A percentile compares a stretch with the other conserved stretches of the same genome.
Conservation (phyloP, 2,797 vertebrate species). For the Zenarchopterus dispar region DNA sequence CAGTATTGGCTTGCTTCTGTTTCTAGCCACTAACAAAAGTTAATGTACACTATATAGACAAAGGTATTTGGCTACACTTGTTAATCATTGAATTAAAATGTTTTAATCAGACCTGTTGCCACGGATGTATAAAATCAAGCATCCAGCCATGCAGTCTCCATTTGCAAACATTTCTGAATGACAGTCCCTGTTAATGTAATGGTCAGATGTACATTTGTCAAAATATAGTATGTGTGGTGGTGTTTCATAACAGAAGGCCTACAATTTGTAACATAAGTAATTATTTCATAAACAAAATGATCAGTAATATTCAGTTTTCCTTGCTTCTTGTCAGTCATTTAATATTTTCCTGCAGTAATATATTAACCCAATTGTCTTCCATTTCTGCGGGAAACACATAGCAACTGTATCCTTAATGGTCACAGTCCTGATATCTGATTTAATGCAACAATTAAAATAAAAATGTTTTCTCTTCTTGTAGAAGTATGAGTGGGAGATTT, state of each 20-base stretch:
- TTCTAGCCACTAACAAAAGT: conserved; percentile 8
- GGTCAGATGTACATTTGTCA: too few relatives aligned
- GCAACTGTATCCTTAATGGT: conserved; percentile 1
- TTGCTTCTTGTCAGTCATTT: conserved; percentile 9
- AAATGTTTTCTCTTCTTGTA: neutral
- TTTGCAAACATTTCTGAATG: too few relatives aligned
- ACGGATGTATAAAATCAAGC: too few relatives aligned
- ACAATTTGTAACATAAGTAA: neutral
- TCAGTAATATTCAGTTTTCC: neutral
- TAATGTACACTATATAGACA: too few relatives aligned
- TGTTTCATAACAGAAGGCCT: conserved; percentile 3
- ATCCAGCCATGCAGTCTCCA: too few relatives aligned
- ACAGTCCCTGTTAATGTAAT: too few relatives aligned
- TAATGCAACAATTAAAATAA: neutral
- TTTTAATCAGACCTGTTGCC: too few relatives aligned
- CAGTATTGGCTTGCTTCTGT: neutral
- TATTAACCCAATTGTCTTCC: conserved; percentile 12
- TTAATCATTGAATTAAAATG: too few relatives aligned
- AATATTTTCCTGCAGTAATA: neutral
- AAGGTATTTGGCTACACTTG: too few relatives aligned
- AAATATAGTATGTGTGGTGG: too few relatives aligned
- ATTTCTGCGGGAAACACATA: conserved; percentile 1
- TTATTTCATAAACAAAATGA: neutral
- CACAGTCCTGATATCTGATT: neutral
- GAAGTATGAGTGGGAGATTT: too few relatives aligned